These are phyloP conservation scores for Gisinianus flammeolus DNA, from an alignment of 2,888 invertebrate genomes.

Conservation along the genomic window DNA sequence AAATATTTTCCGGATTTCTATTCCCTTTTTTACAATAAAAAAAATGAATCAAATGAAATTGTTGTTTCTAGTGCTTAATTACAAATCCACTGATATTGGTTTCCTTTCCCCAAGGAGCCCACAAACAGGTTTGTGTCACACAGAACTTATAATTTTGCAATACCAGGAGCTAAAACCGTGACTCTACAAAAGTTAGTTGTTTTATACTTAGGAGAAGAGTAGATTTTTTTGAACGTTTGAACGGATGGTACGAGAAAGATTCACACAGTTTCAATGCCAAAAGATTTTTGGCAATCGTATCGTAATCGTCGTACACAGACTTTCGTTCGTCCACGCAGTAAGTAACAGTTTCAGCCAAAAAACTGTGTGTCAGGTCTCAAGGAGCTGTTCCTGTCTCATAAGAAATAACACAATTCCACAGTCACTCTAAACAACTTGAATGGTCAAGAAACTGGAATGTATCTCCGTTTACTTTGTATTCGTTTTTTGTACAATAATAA, in stretches of 20 bases:
- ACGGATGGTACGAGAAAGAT: constrained; percentile 7
- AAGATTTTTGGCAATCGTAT: constrained; percentile 26
- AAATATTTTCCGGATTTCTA: too few relatives aligned
- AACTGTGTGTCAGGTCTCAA: too few relatives aligned
- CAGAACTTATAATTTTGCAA: neutral
- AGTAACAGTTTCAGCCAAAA: too few relatives aligned
- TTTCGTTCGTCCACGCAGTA: neutral
- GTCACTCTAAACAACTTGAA: too few relatives aligned
- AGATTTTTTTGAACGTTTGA: constrained; percentile 2
- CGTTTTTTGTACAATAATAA: too few relatives aligned
- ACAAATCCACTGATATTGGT: neutral
- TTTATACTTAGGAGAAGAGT: constrained; percentile 4
- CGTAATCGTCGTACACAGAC: neutral
- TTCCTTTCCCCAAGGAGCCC: neutral
- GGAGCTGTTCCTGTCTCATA: neutral
- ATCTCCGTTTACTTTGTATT: too few relatives aligned
- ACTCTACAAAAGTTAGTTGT: neutral
- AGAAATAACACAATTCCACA: too few relatives aligned
- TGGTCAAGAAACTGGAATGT: too few relatives aligned
- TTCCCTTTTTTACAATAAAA: neutral
- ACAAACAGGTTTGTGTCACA: constrained; percentile 14
- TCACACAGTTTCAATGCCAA: constrained; percentile 27
- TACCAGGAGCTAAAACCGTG: constrained; percentile 12
- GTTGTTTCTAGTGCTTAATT: neutral
- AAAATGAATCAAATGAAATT: neutral